Percentiles rank a stretch among this genome's conserved stretches.
Conservation (phyloP, 2,888 invertebrate species). For the Diplolepis rosae region DNA sequence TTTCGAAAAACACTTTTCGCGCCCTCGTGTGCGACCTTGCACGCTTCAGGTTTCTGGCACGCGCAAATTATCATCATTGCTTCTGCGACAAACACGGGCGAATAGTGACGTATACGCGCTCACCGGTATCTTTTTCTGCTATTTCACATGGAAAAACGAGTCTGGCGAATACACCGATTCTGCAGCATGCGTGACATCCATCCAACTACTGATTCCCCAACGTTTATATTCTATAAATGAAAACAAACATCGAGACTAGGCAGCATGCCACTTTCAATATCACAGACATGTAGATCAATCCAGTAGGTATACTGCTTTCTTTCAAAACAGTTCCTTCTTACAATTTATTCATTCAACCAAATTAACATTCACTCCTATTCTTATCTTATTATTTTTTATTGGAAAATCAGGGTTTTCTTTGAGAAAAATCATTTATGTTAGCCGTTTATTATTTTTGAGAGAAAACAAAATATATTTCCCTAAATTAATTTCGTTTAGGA, state of each 20-base stretch:
- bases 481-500: too few relatives aligned
- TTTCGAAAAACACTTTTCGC: constrained; percentile 23
- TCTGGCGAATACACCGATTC: not conserved
- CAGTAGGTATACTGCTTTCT: constrained; percentile 7
- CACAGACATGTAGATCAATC: constrained; percentile 19
- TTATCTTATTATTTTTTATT: not conserved
- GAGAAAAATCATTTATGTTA: too few relatives aligned
- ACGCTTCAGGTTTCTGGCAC: constrained; percentile 26
- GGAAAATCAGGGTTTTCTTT: not conserved
- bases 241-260: constrained; percentile 26
- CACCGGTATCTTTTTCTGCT: constrained; percentile 15
- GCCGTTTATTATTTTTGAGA: too few relatives aligned
- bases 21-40: constrained; percentile 28
- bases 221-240: constrained; percentile 18
- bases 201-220: constrained; percentile 4
- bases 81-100: constrained; percentile 26
- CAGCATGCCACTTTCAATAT: constrained; percentile 23
- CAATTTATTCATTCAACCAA: too few relatives aligned
- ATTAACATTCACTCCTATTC: not conserved
- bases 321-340: not conserved
- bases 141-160: not conserved
- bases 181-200: constrained; percentile 14
- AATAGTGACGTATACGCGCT: constrained; percentile 27
- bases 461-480: too few relatives aligned
- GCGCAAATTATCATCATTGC: constrained; percentile 20